Evolutionary conservation across 2,888 invertebrate species (phyloP), one percentile per base, ranked within the genome.

Genomic region (Kryphioiulus occultus): DNA sequence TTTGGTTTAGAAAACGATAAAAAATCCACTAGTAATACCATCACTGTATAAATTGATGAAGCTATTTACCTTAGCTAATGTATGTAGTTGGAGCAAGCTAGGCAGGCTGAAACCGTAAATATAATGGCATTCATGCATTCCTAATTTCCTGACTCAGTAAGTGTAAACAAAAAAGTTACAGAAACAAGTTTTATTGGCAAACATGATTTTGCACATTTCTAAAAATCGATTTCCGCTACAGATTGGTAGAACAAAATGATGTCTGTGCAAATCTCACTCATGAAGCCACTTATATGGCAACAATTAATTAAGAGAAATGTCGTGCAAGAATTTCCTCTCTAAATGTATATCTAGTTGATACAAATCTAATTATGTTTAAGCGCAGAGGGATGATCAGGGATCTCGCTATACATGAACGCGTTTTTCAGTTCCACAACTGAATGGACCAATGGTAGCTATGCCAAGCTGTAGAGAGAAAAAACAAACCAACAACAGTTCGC

Each of bases 401-500:
- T 35, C 35, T 30, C 30, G 32, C 22, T 83, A 83, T 35, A 30
- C 35, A 19, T 83, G 83, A 83, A 35, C 26, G 15, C 83, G 30
- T 83, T 30, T 30, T 35, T 83, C 83, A 35, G 32, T 83, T 83
- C 83, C 35, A 3, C 83, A 9, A 83, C 83, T 83, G 83, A 83
- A 83, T 22, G 35, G 35, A 35, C 83, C 83, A 83, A 83, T 83
- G 82, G 82, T 15, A 82, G 30, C 82, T 82, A 82, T 82, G 30
- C 30, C 83, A 83, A 83, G 35, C 83, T 83, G 83, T 83, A 19
- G 35, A 35, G 35, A 35, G 83, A 83, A 83, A 83, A 83, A 35
- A 83, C 32, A 85, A 85, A 85, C 85, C 85, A 85, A 85, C 35
- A 44, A 85, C 26, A 85, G 26, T 44, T 85, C 17, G 85, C 85